Percentiles rank a stretch among this genome's conserved stretches.
Evolutionary conservation across 92 coral and sea anemone genomes (phyloP).

Genomic region (Porites divaricata): DNA sequence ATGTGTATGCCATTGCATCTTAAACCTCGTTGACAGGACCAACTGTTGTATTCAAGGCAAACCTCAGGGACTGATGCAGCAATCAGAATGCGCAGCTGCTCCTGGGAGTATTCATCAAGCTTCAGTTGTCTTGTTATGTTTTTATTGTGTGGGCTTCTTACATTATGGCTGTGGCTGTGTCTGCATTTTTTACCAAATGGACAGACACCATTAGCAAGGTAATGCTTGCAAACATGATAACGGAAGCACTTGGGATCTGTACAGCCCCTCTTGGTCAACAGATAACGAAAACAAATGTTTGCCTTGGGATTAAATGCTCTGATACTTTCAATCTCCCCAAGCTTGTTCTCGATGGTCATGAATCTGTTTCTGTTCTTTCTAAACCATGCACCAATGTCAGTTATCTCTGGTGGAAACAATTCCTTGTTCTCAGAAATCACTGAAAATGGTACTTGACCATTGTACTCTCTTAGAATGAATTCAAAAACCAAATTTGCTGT

Average conservation of each 20-base stretch:
- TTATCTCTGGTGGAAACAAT: slow-evolving; percentile 50
- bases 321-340: slow-evolving; percentile 70
- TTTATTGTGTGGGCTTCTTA: slow-evolving; percentile 52
- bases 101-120: slow-evolving; percentile 43
- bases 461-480: slow-evolving; percentile 44
- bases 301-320: slow-evolving; percentile 51
- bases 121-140: slow-evolving; percentile 51
- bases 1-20: slow-evolving; percentile 69
- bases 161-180: slow-evolving; percentile 52
- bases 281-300: slow-evolving; percentile 70
- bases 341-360: slow-evolving; percentile 46
- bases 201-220: slow-evolving; percentile 69
- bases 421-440: slow-evolving; percentile 51
- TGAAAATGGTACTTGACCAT: slow-evolving; percentile 61
- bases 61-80: slow-evolving; percentile 73
- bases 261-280: slow-evolving; percentile 53
- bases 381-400: slow-evolving; percentile 74
- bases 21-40: slow-evolving; percentile 35
- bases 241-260: slow-evolving; percentile 55
- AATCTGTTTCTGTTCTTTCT: slow-evolving; percentile 48
- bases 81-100: slow-evolving; percentile 67
- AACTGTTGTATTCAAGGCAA: slow-evolving; percentile 70
- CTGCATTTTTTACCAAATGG: slow-evolving; percentile 57
- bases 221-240: slow-evolving; percentile 71
- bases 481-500: slow-evolving; percentile 56